phyloP scores from a whole-genome alignment of 2,797 vertebrate genomes.

The Pelochelys cantorii region DNA sequence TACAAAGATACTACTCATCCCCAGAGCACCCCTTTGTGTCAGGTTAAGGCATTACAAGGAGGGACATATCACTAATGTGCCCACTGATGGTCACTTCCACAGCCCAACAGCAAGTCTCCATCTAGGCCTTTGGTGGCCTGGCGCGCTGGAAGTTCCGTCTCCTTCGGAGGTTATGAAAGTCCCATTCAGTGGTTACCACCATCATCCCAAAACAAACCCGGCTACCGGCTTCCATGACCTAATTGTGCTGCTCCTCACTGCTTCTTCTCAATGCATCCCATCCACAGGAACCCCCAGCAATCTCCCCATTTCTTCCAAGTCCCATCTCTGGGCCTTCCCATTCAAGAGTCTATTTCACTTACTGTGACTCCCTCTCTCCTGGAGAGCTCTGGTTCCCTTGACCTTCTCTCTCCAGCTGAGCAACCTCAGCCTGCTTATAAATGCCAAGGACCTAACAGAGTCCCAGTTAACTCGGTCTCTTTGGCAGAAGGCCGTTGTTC shows the following conservation, averaged over 20 bases:
- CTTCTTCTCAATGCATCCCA: neutral
- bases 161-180: neutral
- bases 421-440: neutral
- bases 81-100: neutral
- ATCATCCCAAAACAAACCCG: neutral
- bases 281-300: neutral
- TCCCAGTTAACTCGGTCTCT: neutral
- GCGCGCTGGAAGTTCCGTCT: neutral
- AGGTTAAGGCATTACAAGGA: neutral
- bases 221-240: neutral
- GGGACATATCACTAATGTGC: neutral
- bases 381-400: neutral
- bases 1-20: neutral
- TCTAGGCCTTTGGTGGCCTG: neutral
- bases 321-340: neutral
- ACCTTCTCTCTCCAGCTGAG: neutral
- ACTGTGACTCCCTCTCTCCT: neutral
- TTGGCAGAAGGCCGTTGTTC: neutral
- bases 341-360: neutral
- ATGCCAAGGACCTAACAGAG: neutral
- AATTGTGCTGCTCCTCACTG: neutral
- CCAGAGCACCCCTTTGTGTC: neutral
- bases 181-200: neutral
- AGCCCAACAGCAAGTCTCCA: neutral
- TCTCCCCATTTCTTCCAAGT: neutral